Conservation (phyloP, 2,888 invertebrate genomes). For the Eupsilia transversa region DNA sequence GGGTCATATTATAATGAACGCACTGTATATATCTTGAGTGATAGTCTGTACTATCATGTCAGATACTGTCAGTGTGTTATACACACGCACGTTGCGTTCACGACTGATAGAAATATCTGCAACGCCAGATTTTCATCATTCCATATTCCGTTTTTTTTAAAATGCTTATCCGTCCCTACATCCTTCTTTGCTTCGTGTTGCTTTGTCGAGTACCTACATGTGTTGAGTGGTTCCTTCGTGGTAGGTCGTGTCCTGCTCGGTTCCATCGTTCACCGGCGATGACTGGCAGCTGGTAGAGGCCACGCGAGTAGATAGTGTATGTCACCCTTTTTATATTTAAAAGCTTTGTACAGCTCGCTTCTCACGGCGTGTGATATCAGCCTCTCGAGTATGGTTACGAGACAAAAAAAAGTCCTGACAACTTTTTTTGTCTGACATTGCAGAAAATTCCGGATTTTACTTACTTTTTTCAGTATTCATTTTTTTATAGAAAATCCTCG, state of each 20-base stretch:
- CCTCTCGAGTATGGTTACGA: background rate
- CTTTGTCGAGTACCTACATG: slow-evolving; percentile 23
- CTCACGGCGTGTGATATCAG: background rate
- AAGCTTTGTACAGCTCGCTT: slow-evolving; percentile 16
- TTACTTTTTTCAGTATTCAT: background rate
- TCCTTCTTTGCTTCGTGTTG: slow-evolving; percentile 14
- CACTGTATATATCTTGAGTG: background rate
- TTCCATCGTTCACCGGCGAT: slow-evolving; percentile 78
- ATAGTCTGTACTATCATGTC: background rate
- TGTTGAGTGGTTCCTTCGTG: slow-evolving; percentile 60
- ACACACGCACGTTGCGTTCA: background rate
- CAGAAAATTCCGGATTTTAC: background rate
- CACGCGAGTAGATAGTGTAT: slow-evolving; percentile 75
- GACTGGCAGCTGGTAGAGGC: slow-evolving; percentile 85
- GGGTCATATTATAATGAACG: too few species aligned
- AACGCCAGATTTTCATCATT: background rate
- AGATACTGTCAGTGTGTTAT: background rate
- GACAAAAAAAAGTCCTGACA: too few species aligned
- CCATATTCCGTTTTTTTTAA: background rate
- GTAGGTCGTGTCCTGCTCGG: slow-evolving; percentile 74
- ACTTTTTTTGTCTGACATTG: background rate
- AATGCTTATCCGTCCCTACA: background rate
- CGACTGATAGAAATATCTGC: background rate
- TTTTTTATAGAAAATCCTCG: background rate
- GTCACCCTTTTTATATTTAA: slow-evolving; percentile 70